phyloP scores from a whole-genome alignment of 1,140 invertebrate genomes.

The Protaetia brevitarsis region DNA sequence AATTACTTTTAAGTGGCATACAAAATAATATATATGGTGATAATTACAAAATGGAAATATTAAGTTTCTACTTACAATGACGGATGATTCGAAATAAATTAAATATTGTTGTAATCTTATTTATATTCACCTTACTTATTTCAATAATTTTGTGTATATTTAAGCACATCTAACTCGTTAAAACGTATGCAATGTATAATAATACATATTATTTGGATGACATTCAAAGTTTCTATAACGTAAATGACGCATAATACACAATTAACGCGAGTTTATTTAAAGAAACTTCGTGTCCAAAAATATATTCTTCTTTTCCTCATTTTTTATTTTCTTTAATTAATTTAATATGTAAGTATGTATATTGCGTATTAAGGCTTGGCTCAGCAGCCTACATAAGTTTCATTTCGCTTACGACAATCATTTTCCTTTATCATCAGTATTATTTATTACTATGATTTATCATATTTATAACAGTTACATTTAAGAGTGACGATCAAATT shows the following conservation, averaged over 20 bases:
- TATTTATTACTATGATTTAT: background rate
- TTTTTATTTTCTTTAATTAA: constrained; percentile 1
- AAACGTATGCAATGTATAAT: background rate
- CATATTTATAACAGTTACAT: background rate
- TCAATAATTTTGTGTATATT: no score
- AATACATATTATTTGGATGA: background rate
- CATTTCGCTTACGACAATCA: background rate
- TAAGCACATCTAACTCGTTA: background rate
- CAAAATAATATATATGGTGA: no score
- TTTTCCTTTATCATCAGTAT: background rate
- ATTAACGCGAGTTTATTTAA: background rate
- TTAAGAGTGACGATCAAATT: no score
- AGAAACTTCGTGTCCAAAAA: constrained; percentile 22
- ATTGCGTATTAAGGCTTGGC: constrained; percentile 27
- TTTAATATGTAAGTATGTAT: no score
- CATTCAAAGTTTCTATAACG: background rate
- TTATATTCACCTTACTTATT: no score
- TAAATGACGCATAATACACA: background rate
- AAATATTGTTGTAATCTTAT: no score
- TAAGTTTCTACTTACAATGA: no score
- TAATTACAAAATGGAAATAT: no score
- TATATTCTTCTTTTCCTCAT: constrained; percentile 20
- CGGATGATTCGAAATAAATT: no score
- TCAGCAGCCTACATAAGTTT: constrained; percentile 17
- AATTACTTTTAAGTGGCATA: no score